Percentiles rank a stretch among this genome's conserved stretches.
phyloP scores from a whole-genome alignment of 2,888 invertebrate species.

The Pilophorus perplexus region DNA sequence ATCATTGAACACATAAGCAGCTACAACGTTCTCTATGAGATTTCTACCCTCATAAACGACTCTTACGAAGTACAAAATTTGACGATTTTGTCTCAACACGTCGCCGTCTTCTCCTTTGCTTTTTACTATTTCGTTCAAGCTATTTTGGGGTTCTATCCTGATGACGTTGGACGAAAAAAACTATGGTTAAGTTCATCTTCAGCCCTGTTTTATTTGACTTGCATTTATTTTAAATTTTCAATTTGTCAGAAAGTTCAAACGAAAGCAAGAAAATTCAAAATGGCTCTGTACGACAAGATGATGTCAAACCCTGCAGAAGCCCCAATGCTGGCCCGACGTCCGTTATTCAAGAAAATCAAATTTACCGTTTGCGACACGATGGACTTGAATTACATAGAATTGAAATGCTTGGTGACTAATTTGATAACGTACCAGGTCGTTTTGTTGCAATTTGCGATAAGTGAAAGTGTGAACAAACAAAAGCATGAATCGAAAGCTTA shows the following conservation, averaged over 20 bases:
- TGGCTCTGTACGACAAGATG: neutral
- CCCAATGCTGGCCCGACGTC: neutral
- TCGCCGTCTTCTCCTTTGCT: neutral
- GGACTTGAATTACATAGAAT: neutral
- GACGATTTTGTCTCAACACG: neutral
- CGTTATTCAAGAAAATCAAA: neutral
- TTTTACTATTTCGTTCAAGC: constrained; percentile 1
- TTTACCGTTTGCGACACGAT: neutral
- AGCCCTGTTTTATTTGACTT: neutral
- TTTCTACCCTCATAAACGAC: neutral
- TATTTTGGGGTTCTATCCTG: neutral
- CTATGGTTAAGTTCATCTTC: neutral
- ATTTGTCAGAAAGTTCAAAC: neutral
- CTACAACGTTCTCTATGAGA: neutral
- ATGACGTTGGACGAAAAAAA: neutral
- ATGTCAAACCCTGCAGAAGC: neutral
- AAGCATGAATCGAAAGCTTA: too few relatives aligned
- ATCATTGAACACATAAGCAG: neutral
- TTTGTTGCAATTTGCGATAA: neutral
- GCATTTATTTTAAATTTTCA: neutral
- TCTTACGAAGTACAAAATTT: neutral
- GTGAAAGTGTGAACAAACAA: too few relatives aligned
- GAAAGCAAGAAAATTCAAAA: constrained; percentile 4
- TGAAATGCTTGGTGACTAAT: neutral
- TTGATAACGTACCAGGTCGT: neutral